phyloP scores from a whole-genome alignment of 2,888 invertebrate species.

The Lottia scabra region DNA sequence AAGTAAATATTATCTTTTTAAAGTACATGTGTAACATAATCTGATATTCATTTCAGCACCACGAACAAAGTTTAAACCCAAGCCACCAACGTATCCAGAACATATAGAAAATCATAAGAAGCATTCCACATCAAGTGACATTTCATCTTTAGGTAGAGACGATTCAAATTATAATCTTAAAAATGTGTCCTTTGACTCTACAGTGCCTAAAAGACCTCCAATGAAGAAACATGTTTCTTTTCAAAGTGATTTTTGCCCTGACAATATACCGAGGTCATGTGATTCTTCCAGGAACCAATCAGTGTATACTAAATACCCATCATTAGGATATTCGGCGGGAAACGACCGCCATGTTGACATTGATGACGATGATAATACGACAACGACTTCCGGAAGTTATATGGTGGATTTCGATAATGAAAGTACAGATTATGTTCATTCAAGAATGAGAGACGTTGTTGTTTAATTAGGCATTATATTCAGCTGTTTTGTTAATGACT shows the following conservation, averaged over 20 bases:
- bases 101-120: not conserved
- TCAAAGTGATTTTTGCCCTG: constrained; percentile 9
- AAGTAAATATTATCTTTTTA: too few species aligned
- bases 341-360: constrained; percentile 32
- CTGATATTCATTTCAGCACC: not conserved
- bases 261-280: not conserved
- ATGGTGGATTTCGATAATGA: constrained; percentile 26
- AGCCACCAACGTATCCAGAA: not conserved
- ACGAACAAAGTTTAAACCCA: not conserved
- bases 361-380: constrained; percentile 35
- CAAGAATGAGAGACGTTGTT: constrained; percentile 17
- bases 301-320: not conserved
- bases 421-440: constrained; percentile 9
- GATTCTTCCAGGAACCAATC: not conserved
- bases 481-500: too few species aligned
- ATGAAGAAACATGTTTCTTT: constrained; percentile 19
- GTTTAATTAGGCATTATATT: not conserved
- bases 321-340: constrained; percentile 11
- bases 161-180: not conserved
- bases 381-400: constrained; percentile 37
- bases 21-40: too few species aligned
- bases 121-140: not conserved
- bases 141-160: not conserved
- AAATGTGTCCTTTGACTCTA: not conserved
- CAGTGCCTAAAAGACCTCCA: not conserved